phyloP scores from a whole-genome alignment of 2,888 invertebrate species.

The Atethmia centrago region DNA sequence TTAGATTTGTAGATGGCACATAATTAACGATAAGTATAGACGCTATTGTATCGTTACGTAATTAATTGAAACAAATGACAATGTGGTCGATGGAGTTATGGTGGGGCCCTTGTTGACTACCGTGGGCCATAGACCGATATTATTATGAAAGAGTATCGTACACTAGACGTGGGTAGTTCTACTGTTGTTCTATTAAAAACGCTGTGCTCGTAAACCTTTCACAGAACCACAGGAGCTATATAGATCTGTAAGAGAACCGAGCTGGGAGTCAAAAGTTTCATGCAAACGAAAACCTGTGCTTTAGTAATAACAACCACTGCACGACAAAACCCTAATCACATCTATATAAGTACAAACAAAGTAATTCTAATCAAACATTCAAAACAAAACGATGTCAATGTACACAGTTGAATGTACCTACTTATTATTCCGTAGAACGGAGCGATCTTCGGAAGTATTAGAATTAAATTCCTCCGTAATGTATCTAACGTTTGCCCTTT shows the following conservation, averaged over 20 bases:
- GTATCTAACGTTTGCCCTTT: constrained; percentile 63
- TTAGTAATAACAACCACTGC: background rate
- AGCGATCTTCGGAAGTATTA: constrained; percentile 51
- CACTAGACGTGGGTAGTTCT: background rate
- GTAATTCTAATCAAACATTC: constrained; percentile 13
- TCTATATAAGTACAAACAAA: constrained; percentile 23
- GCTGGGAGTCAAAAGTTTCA: background rate
- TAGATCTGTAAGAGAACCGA: background rate
- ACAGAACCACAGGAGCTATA: background rate
- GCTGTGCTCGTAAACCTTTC: background rate
- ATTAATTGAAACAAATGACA: background rate
- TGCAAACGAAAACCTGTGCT: background rate
- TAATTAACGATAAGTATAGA: background rate
- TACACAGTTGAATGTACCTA: constrained; percentile 20
- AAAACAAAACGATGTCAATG: constrained; percentile 20
- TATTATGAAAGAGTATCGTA: background rate
- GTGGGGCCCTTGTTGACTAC: background rate
- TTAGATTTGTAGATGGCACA: constrained; percentile 20
- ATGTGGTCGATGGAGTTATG: background rate
- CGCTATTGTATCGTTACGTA: constrained; percentile 9
- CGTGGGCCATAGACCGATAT: background rate
- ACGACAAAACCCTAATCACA: no score
- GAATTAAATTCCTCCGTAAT: constrained; percentile 61
- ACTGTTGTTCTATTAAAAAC: background rate
- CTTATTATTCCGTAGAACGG: constrained; percentile 24